Evolutionary conservation across 2,888 invertebrate species (phyloP), one percentile per base, ranked within the genome.

Genomic region (Ametastegia equiseti): DNA sequence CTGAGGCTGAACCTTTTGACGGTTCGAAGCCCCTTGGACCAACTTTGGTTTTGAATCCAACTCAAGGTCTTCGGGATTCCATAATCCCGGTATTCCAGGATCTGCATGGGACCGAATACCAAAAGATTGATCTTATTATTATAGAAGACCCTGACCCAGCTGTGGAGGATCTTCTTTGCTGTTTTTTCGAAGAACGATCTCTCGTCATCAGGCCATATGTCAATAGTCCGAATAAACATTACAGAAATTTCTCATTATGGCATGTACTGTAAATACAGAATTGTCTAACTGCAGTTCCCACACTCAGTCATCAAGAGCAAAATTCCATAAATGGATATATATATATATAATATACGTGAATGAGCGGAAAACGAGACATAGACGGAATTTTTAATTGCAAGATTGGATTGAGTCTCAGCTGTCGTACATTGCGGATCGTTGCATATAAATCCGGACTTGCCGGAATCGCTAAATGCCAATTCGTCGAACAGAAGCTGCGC

Each of bases 11-110:
- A 15, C 71, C 47, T 71, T 45, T 71, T 60, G 45, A 71, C 13
- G 45, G 11, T 71, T 30, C 30, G 15, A 71, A 45, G 19, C 71
- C n/a, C 71, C 71, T 13, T 27, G 45, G 27, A 45, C 11, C 45
- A 2, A 71, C 50, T 50, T 39, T 54, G 15, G 54, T n/a, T n/a
- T 5, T 19, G 5, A 67, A 19, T 47, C 47, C 47, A 33, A 42
- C 5, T 15, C 75, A 75, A 75, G 75, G 75, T 54, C 75, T 75
- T 33, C 75, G 5, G 75, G 75, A 75, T 75, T 50, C 75, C 75
- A 33, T 50, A 36, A 54, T 71, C 47, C 71, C 71, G 47, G 19
- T 36, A 19, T 47, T 47, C 50, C 50, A 50, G 73, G 36, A 36
- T 36, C 50, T 30, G 15, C 27, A 30, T 6, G 45, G 23, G 15